These are phyloP conservation scores for Salmo trutta DNA, from an alignment of 2,797 vertebrate genomes.

Conservation along the genomic window DNA sequence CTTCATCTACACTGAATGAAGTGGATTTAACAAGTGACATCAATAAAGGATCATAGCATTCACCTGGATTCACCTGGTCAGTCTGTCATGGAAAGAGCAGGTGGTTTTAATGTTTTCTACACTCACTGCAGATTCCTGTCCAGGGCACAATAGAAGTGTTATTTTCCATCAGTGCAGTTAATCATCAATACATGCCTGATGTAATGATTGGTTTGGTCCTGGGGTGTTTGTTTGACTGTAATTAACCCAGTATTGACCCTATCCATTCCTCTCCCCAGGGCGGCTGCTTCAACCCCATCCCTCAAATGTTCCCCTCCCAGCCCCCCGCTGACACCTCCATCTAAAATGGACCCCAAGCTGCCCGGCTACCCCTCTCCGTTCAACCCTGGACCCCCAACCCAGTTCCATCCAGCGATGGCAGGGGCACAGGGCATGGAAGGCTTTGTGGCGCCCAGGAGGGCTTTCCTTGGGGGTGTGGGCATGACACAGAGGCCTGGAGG, in stretches of 20 bases:
- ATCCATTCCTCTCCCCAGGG: constrained; percentile 70
- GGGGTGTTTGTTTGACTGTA: not conserved
- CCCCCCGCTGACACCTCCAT: constrained; percentile 70
- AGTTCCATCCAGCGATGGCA: constrained; percentile 78
- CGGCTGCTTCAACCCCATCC: constrained; percentile 83
- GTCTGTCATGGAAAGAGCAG: no score
- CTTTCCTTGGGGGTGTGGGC: constrained; percentile 75
- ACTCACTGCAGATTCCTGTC: not conserved
- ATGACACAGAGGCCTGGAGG: constrained; percentile 78
- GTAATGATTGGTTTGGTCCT: not conserved
- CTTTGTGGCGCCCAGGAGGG: constrained; percentile 76
- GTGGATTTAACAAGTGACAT: no score
- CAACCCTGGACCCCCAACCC: constrained; percentile 70
- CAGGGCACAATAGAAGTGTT: no score
- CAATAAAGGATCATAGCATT: no score
- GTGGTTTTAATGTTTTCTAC: no score
- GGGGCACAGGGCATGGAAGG: constrained; percentile 81
- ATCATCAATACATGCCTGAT: not conserved
- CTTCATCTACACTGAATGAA: no score
- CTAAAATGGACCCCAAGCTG: constrained; percentile 83
- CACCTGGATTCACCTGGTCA: no score
- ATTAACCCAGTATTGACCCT: not conserved
- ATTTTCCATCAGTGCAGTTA: not conserved
- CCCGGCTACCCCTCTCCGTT: constrained; percentile 82
- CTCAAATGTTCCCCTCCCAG: constrained; percentile 80